Base-by-base conservation (phyloP, 2,797 vertebrate genomes). In the Acrocephalus scirpaceus region DNA sequence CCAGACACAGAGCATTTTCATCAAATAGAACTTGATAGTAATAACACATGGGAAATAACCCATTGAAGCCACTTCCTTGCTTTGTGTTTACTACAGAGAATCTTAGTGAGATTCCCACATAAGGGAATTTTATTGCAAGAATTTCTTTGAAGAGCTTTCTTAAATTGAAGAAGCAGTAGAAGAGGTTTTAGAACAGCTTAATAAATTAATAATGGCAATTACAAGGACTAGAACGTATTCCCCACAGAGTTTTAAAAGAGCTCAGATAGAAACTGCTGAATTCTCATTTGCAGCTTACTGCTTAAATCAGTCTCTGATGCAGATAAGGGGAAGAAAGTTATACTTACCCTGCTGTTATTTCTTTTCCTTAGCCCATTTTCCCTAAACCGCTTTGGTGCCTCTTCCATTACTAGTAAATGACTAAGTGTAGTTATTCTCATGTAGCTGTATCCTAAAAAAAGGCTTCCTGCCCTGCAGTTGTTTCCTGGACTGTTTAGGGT, bases 201-300 rank as follows among this genome's bases (percentile, higher is more conserved):
- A 76, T 91, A 81, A 92, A 92, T 76, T 94, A 85, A 45, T 87
- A 79, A 75, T 48, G 91, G 30, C 77, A 91, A 91, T 78, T 84
- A 93, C 38, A 53, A 95, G 27, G 66, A 36, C 27, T 62, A 58
- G 54, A 61, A 32, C 60, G n/a, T 81, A 81, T 89, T 91, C 80
- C 44, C 47, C 27, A 76, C 10, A 51, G 66, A 58, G 16, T 72
- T 86, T 92, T 84, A 47, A 80, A 93, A 75, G 50, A 90, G 25
- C 30, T 78, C 11, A 38, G 50, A 56, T 10, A 79, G 73, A 75
- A 91, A 72, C 25, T 66, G 74, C 58, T 84, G 7, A 93, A 70
- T 40, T 60, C 45, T 23, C 17, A 0, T 17, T 53, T 4, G 6
- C 32, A 75, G 16, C 5, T 74, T 72, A 26, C 48, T 93, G 76